Evolutionary conservation across 2,888 invertebrate genomes (phyloP).

Genomic region (Xestia xanthographa): DNA sequence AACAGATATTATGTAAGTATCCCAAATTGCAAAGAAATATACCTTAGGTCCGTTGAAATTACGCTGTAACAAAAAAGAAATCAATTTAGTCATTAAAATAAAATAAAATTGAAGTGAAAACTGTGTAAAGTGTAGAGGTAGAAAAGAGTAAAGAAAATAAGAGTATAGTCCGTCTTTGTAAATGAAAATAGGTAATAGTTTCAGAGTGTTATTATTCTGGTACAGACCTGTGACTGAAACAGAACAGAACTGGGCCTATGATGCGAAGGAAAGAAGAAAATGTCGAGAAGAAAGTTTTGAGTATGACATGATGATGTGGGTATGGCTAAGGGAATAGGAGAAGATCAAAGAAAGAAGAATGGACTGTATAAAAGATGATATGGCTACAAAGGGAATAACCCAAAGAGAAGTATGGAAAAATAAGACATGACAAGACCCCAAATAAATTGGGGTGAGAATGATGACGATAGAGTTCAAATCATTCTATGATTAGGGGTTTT

Average conservation of each 20-base stretch:
- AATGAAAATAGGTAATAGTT: neutral
- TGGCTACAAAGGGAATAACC: neutral
- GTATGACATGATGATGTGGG: neutral
- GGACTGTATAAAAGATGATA: neutral
- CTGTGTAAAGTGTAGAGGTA: constrained; percentile 19
- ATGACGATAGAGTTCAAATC: neutral
- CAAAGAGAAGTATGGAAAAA: neutral
- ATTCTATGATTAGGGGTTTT: constrained; percentile 1
- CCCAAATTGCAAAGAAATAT: constrained; percentile 13
- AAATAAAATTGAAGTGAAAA: neutral
- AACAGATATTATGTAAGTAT: neutral
- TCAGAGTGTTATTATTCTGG: neutral
- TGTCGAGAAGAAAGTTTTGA: neutral
- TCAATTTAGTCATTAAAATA: neutral
- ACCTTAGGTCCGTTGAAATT: constrained; percentile 41
- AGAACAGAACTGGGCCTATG: too few relatives aligned
- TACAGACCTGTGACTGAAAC: neutral
- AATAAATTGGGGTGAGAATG: neutral
- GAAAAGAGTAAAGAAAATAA: neutral
- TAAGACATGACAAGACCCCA: neutral
- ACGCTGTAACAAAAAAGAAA: constrained; percentile 56
- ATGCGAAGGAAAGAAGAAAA: neutral
- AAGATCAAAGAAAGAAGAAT: neutral
- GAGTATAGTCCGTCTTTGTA: constrained; percentile 59
- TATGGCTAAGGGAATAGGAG: neutral